These are phyloP conservation scores for Microcebus griseorufus DNA, from an alignment of 2,113 vertebrate species.

Conservation along the genomic window DNA sequence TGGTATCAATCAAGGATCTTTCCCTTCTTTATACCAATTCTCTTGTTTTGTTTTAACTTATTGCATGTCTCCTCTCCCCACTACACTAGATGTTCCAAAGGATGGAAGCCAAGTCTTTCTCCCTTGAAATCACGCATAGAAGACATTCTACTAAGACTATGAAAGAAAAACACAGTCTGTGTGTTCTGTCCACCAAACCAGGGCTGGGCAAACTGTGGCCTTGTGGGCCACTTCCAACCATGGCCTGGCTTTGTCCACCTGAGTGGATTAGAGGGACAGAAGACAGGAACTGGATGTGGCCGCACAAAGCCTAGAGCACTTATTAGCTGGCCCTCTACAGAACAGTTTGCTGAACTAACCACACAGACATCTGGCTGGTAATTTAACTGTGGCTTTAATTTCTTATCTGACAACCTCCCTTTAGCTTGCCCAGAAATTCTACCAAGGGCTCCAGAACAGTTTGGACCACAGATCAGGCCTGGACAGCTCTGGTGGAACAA, in stretches of 20 bases:
- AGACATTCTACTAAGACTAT: not conserved
- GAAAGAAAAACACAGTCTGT: rapidly evolving
- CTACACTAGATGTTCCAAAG: not conserved
- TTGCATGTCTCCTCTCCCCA: not conserved
- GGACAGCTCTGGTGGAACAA: not conserved
- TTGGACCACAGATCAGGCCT: not conserved
- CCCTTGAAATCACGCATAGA: not conserved
- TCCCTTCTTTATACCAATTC: not conserved
- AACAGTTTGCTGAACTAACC: not conserved
- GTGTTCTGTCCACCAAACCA: not conserved
- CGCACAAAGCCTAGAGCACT: not conserved
- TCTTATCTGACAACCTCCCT: not conserved
- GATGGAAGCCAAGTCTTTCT: not conserved
- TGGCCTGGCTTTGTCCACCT: not conserved
- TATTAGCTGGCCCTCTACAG: not conserved
- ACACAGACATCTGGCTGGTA: not conserved
- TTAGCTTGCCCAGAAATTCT: not conserved
- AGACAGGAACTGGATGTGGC: not conserved
- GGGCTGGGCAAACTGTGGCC: not conserved
- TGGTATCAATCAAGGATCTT: not conserved
- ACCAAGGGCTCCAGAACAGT: not conserved
- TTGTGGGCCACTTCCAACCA: rapidly evolving
- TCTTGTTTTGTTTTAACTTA: not conserved
- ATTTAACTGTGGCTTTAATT: not conserved
- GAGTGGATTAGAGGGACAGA: not conserved